Conservation (phyloP, 2,888 invertebrate species). For the Rambutsinella grinnellia region DNA sequence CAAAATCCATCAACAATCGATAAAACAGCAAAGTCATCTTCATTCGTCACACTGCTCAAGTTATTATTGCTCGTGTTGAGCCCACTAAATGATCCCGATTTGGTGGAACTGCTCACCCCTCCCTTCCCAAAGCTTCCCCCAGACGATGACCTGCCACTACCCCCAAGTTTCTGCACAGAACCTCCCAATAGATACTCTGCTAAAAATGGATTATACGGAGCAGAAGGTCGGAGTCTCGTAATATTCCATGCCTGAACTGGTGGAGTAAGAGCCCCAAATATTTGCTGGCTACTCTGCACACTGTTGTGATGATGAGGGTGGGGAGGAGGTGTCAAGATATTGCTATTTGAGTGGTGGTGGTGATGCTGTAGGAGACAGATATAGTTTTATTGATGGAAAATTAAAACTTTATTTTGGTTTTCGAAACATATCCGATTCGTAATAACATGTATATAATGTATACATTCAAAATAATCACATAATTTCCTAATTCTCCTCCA, state of each 20-base stretch:
- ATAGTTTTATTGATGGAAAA: too few species aligned
- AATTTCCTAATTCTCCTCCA: constrained; percentile 17
- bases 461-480: not conserved
- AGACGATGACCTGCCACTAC: not conserved
- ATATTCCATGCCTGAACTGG: constrained; percentile 69
- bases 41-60: constrained; percentile 42
- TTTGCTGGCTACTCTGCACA: too few species aligned
- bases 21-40: constrained; percentile 61
- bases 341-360: too few species aligned
- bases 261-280: constrained; percentile 61
- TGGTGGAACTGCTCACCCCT: not conserved
- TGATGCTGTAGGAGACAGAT: too few species aligned
- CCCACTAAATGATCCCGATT: too few species aligned
- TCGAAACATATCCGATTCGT: too few species aligned
- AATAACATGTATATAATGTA: too few species aligned
- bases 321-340: too few species aligned
- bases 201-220: constrained; percentile 70
- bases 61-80: not conserved
- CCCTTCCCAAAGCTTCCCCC: not conserved
- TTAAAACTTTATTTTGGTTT: too few species aligned
- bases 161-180: not conserved
- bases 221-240: constrained; percentile 71
- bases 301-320: too few species aligned
- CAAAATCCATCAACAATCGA: constrained; percentile 64
- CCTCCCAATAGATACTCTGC: constrained; percentile 46